Evolutionary conservation across 37 sponge, comb jelly and placozoan genomes (phyloP).

Genomic region (Geodia barretti): DNA sequence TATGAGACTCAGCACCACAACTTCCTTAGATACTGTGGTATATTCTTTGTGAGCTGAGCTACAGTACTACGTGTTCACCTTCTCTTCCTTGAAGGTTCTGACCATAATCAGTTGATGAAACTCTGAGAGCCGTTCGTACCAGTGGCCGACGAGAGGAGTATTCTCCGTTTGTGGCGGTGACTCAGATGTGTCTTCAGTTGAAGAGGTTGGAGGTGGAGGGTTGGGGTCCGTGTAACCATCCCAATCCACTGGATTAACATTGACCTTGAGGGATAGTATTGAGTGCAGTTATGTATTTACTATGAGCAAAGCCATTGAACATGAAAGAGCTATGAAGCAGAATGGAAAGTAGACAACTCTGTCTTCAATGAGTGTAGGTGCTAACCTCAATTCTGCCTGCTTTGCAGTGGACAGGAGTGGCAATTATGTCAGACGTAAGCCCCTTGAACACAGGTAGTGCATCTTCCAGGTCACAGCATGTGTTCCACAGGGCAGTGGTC

Average conservation of each 20-base stretch:
- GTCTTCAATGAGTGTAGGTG: too few relatives aligned
- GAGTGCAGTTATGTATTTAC: too few relatives aligned
- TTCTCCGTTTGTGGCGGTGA: too few relatives aligned
- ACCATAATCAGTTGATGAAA: constrained; percentile 94
- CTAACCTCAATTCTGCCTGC: constrained; percentile 66
- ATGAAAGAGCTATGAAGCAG: too few relatives aligned
- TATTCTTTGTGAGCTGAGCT: neutral
- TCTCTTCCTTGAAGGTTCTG: constrained; percentile 89
- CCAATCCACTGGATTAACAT: constrained; percentile 74
- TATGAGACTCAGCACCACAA: too few relatives aligned
- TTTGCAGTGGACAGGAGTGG: constrained; percentile 78
- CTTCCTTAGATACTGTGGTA: neutral
- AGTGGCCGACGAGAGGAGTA: constrained; percentile 71
- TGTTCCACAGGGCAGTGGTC: constrained; percentile 74
- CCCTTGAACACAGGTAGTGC: constrained; percentile 78
- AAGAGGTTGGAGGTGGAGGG: constrained; percentile 13
- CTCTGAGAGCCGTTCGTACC: constrained; percentile 83
- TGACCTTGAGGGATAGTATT: constrained; percentile 18
- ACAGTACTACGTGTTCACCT: too few relatives aligned
- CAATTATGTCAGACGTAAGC: constrained; percentile 63
- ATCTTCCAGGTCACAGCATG: constrained; percentile 88
- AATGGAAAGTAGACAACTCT: neutral
- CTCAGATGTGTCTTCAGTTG: constrained; percentile 28
- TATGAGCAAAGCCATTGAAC: too few relatives aligned
- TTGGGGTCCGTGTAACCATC: constrained; percentile 55